Percentiles rank a stretch among this genome's conserved stretches.
These are phyloP conservation scores for Hylomyscus alleni DNA, from an alignment of 2,797 vertebrate species.

Conservation along the genomic window DNA sequence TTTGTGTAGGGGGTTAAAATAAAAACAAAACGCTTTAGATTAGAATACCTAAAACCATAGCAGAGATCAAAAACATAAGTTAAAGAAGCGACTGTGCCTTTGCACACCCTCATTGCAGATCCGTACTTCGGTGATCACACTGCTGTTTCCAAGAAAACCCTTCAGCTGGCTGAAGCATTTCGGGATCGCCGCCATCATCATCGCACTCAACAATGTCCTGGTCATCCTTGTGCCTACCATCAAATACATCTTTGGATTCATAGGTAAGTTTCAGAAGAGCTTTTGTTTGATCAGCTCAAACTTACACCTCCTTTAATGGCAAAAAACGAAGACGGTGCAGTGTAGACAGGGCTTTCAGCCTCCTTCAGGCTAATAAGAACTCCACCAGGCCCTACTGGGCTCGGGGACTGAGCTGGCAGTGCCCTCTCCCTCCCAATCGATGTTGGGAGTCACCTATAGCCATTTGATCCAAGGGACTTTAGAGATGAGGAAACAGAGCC, in stretches of 20 bases:
- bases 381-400: not conserved
- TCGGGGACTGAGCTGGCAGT: not conserved
- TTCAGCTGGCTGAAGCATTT: constrained; percentile 98
- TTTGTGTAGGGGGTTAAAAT: not conserved
- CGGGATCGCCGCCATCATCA: constrained; percentile 92
- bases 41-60: constrained; percentile 22
- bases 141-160: constrained; percentile 94
- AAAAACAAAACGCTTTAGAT: not conserved
- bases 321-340: not conserved
- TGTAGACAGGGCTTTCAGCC: not conserved
- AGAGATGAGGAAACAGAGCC: not conserved
- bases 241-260: constrained; percentile 99
- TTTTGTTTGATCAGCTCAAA: constrained; percentile 61
- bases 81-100: constrained; percentile 51
- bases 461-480: not conserved
- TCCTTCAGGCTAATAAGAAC: not conserved
- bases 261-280: constrained; percentile 91
- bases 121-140: constrained; percentile 94
- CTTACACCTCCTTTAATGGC: not conserved
- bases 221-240: constrained; percentile 99
- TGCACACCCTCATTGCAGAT: constrained; percentile 90
- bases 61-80: not conserved
- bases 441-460: not conserved
- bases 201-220: constrained; percentile 94
- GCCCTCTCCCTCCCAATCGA: not conserved